phyloP scores from a whole-genome alignment of 2,113 vertebrate genomes.

The Pithys albifrons region DNA sequence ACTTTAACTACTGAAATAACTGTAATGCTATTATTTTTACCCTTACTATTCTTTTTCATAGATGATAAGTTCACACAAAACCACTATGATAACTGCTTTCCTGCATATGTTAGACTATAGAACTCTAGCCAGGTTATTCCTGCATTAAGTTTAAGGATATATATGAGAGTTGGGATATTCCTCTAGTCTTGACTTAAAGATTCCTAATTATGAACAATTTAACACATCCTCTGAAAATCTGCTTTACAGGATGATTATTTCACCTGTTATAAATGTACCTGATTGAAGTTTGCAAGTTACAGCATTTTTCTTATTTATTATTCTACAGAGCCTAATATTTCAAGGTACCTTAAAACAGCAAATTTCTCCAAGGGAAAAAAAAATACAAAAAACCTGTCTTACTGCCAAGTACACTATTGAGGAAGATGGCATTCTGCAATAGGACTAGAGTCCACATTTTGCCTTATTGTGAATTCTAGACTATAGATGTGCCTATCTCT shows the following conservation, averaged over 20 bases:
- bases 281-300: not conserved
- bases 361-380: not conserved
- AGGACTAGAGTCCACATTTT: not conserved
- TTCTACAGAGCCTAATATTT: not conserved
- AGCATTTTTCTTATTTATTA: conserved; percentile 2
- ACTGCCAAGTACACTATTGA: not conserved
- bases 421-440: not conserved
- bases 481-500: not conserved
- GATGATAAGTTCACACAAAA: not conserved
- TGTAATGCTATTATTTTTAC: not conserved
- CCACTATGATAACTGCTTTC: not conserved
- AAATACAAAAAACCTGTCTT: not conserved
- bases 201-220: not conserved
- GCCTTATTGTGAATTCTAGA: not conserved
- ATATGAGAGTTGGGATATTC: not conserved
- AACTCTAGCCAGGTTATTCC: not conserved
- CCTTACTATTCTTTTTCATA: not conserved
- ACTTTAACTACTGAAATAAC: not conserved
- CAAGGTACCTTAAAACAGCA: not conserved
- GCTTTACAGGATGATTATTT: not conserved
- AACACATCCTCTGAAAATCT: not conserved
- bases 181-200: conserved; percentile 4
- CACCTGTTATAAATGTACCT: not conserved
- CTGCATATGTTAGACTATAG: not conserved
- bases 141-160: not conserved